These are phyloP conservation scores for Aurelia aurita complex sp. Pacific DNA, from an alignment of 30 jellyfish, hydroid and myxozoan species.

Conservation along the genomic window DNA sequence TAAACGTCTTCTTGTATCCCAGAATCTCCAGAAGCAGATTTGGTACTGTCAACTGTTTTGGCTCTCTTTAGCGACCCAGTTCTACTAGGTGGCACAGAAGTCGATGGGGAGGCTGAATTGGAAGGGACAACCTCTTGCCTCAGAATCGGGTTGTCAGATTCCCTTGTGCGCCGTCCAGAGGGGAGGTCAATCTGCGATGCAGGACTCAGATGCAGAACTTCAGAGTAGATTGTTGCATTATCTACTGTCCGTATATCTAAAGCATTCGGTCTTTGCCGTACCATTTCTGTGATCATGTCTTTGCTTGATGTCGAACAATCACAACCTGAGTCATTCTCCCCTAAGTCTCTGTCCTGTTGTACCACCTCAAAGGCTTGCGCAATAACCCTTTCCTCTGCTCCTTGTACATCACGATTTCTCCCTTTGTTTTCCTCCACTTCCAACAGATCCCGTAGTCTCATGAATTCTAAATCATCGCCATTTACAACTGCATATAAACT, in stretches of 20 bases:
- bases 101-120: slow-evolving; percentile 57
- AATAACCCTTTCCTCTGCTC: not conserved
- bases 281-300: slow-evolving; percentile 1
- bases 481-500: slow-evolving; percentile 57
- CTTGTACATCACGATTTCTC: not conserved
- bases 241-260: slow-evolving; percentile 2
- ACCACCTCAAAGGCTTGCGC: slow-evolving; percentile 35
- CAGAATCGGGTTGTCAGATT: slow-evolving; percentile 88
- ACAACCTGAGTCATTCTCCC: slow-evolving; percentile 56
- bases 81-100: slow-evolving; percentile 51
- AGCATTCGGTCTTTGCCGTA: slow-evolving; percentile 23
- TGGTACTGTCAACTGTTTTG: slow-evolving; percentile 27
- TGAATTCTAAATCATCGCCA: slow-evolving; percentile 60
- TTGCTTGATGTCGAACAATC: slow-evolving; percentile 44
- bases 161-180: slow-evolving; percentile 84
- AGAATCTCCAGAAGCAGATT: slow-evolving; percentile 57
- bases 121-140: slow-evolving; percentile 80
- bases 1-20: slow-evolving; percentile 76
- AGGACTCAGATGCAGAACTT: slow-evolving; percentile 66
- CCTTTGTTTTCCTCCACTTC: slow-evolving; percentile 10
- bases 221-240: slow-evolving; percentile 84
- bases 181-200: slow-evolving; percentile 65
- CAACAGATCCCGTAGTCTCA: slow-evolving; percentile 32
- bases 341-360: slow-evolving; percentile 12
- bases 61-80: slow-evolving; percentile 33